Evolutionary conservation across 2,113 vertebrate species (phyloP), one percentile per base, ranked within the genome.

Genomic region (Psettodes erumei): DNA sequence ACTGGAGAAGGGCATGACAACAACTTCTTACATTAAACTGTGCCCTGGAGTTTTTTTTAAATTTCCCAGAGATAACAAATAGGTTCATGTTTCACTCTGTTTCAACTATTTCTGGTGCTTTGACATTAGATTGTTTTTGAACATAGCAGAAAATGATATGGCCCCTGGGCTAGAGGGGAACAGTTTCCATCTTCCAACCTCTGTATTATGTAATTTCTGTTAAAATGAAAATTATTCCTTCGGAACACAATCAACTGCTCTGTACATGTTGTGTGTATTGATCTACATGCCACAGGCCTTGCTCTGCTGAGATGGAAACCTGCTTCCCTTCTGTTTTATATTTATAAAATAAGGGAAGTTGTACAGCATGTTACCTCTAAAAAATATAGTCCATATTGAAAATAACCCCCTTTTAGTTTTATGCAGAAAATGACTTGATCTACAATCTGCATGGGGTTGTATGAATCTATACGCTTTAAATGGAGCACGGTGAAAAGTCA

Each of bases 41-140:
- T 55, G 59, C 76, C 72, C 68, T 21, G 0, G 73, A 83, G 83
- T 61, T 50, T 66, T 50, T 28, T 38, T 38, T 43, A n/a, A n/a
- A 67, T 40, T 76, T 76, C 35, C 11, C 47, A 3, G 68, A 84
- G 54, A 67, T 75, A 59, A 67, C 55, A 71, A n/a, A 45, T 40
- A 56, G 47, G 28, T 11, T 40, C 9, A 42, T 75, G 23, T n/a
- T 76, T 37, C 27, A 27, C 13, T 35, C 32, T 51, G 45, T 21
- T 48, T 9, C 3, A n/a, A 42, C 37, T 59, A 38, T 48, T 63
- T 64, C 12, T 58, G 53, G 19, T 19, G 45, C 18, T 54, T 16
- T 62, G 23, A 32, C 28, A 1, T 32, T 28, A 10, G 12, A 18
- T 38, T 40, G 11, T 53, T 72, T 60, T 72, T 35, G 3, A 55